phyloP scores from a whole-genome alignment of 2,797 vertebrate genomes.

The Micrastur ruficollis region DNA sequence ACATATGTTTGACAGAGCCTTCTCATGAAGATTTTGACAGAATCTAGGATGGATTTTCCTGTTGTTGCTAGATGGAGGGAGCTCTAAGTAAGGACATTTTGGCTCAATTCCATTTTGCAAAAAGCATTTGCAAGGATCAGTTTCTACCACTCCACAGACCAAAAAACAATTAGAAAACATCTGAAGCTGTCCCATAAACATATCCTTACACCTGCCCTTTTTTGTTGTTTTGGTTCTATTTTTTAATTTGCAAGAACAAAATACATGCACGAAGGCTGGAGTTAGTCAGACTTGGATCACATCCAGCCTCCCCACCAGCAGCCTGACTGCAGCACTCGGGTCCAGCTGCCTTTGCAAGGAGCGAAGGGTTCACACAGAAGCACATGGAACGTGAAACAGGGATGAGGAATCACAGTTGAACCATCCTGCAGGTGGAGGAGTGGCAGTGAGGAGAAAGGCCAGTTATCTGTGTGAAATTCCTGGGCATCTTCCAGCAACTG shows the following conservation, averaged over 20 bases:
- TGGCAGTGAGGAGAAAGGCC: background rate
- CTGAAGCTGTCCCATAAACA: background rate
- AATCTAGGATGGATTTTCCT: background rate
- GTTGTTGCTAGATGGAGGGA: background rate
- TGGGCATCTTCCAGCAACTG: constrained; percentile 8
- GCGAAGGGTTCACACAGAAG: background rate
- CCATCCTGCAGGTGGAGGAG: background rate
- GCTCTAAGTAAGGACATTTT: background rate
- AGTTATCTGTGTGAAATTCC: background rate
- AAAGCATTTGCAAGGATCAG: background rate
- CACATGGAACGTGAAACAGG: background rate
- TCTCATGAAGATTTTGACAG: background rate
- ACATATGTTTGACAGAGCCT: background rate
- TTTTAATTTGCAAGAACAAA: background rate
- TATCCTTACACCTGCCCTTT: background rate
- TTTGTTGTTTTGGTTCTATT: background rate
- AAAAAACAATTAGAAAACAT: background rate
- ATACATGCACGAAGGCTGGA: background rate
- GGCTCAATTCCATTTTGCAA: background rate
- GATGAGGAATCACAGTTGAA: background rate
- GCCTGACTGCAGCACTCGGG: background rate
- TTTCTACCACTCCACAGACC: background rate
- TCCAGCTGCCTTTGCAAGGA: background rate
- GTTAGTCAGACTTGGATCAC: background rate
- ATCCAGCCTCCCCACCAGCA: background rate